Evolutionary conservation across 2,888 invertebrate species (phyloP).

Genomic region (Operophtera brumata): DNA sequence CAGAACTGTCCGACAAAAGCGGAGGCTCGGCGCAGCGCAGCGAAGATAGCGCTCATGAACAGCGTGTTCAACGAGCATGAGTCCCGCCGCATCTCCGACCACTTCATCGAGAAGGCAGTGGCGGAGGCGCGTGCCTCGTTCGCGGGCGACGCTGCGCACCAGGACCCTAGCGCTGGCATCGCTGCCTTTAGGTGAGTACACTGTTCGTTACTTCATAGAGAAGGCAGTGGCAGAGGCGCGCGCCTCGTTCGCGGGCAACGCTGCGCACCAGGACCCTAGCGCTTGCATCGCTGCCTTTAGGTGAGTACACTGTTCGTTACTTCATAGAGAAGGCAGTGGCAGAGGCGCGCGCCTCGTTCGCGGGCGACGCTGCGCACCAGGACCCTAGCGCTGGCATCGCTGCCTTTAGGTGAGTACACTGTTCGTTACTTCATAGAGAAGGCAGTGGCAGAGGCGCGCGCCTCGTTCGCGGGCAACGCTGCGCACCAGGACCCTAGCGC

Average conservation of each 20-base stretch:
- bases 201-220: conserved; percentile 88
- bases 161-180: conserved; percentile 85
- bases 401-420: conserved; percentile 79
- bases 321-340: conserved; percentile 96
- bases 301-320: conserved; percentile 71
- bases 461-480: conserved; percentile 88
- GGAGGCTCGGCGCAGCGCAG: conserved; percentile 95
- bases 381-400: conserved; percentile 86
- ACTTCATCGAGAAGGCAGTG: conserved; percentile 96
- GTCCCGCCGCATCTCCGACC: conserved; percentile 93
- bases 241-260: conserved; percentile 88
- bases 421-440: conserved; percentile 91
- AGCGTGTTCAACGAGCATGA: conserved; percentile 98
- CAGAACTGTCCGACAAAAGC: conserved; percentile 97
- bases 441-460: conserved; percentile 94
- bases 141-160: conserved; percentile 84
- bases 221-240: conserved; percentile 96
- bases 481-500: conserved; percentile 85
- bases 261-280: conserved; percentile 83
- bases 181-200: conserved; percentile 82
- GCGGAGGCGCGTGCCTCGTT: conserved; percentile 94
- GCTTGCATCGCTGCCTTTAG: conserved; percentile 87
- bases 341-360: conserved; percentile 94
- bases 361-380: conserved; percentile 84
- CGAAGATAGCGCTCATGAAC: conserved; percentile 98